Base-by-base conservation (phyloP, 2,113 vertebrate genomes). In the Cottus gobio region DNA sequence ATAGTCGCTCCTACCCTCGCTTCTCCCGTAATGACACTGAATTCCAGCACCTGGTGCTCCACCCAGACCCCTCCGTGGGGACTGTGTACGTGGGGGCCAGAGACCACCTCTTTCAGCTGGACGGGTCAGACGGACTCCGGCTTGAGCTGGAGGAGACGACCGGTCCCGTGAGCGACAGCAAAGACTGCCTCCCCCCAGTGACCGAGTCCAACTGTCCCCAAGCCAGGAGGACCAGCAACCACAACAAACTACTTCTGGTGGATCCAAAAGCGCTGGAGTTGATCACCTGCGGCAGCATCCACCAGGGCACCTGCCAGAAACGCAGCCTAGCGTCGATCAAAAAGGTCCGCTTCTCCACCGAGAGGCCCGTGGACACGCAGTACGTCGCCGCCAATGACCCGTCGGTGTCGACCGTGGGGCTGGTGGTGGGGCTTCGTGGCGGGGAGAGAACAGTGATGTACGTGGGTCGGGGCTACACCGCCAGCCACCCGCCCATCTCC, bases 351-450 rank as follows among this genome's bases (percentile, higher is more conserved):
- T 97, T 98, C 83, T 95, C 96, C 46, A 96, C 96, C 0, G 95
- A 97, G 86, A 94, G 97, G 68, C 97, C 98, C 0, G 97, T 98
- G 65, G 98, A 99, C 79, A 98, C 97, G 0, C 98, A 99, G 85
- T 98, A 99, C 0, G 98, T 99, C 20, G 98, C 97, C 0, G 98
- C 98, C 75, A 99, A 98, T 0, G 98, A 99, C 78, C 97, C 97
- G 0, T 87, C 90, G 0, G 96, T 97, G 73, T 97, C 96, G 16
- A 99, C 98, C 0, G 96, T 99, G 84, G 98, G 97, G 18, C 91
- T 99, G 63, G 96, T 99, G 37, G 96, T 96, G 34, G 93, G 85
- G 71, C 95, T 95, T 0, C 95, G 84, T 44, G 92, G 95, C 0
- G 93, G 94, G 4, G 90, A 95, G n/a, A 90, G 92, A 67, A 96